phyloP scores from a whole-genome alignment of 1,140 invertebrate genomes.

The Drosophila hydei region DNA sequence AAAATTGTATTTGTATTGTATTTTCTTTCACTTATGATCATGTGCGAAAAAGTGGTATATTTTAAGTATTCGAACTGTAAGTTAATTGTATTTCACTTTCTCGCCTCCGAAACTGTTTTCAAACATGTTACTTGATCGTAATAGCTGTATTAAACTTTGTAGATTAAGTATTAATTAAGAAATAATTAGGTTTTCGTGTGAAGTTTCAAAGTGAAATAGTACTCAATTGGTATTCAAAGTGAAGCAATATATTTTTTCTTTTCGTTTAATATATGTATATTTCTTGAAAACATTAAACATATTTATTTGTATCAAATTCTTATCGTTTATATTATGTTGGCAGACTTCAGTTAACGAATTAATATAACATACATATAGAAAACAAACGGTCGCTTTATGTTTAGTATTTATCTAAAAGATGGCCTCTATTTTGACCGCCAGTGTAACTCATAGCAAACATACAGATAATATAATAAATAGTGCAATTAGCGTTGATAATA shows the following conservation, averaged over 20 bases:
- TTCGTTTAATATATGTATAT: conserved; percentile 25
- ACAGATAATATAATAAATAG: conserved; percentile 51
- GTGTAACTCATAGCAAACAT: conserved; percentile 44
- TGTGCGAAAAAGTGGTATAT: conserved; percentile 19
- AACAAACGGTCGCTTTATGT: not conserved
- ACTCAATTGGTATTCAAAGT: conserved; percentile 54
- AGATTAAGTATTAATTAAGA: conserved; percentile 14
- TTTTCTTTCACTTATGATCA: too few species aligned
- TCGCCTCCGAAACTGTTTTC: not conserved
- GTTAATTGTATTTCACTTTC: not conserved
- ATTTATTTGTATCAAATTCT: conserved; percentile 38
- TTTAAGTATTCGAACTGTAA: conserved; percentile 34
- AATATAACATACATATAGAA: conserved; percentile 1
- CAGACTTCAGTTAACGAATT: conserved; percentile 8
- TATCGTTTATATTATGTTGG: conserved; percentile 11
- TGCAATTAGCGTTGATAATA: conserved; percentile 76
- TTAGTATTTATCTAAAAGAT: conserved; percentile 27
- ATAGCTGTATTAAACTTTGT: conserved; percentile 18
- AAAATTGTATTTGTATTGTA: conserved; percentile 19
- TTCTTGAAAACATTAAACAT: conserved; percentile 27
- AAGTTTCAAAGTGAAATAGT: conserved; percentile 35
- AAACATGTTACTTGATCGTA: conserved; percentile 27
- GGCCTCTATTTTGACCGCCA: conserved; percentile 39
- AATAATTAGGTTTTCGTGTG: conserved; percentile 29
- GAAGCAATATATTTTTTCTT: conserved; percentile 60